Conservation (phyloP, 2,888 invertebrate species). For the Cryptosula pallasiana region DNA sequence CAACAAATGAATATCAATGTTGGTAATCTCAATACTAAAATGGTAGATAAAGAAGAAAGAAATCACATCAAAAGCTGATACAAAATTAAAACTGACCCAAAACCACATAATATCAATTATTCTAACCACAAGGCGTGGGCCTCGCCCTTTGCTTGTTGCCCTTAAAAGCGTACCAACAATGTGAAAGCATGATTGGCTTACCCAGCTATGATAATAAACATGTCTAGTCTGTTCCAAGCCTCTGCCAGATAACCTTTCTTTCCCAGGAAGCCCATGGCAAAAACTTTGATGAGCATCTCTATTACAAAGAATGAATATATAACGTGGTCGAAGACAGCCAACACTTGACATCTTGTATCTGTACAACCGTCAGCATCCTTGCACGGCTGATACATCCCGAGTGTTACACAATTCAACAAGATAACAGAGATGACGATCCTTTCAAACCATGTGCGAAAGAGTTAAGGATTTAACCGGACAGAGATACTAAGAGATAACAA, state of each 20-base stretch:
- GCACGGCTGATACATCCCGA: conserved; percentile 99
- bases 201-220: conserved; percentile 96
- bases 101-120: too few species aligned
- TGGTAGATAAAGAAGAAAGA: too few species aligned
- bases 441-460: conserved; percentile 84
- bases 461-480: conserved; percentile 62
- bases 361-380: conserved; percentile 66
- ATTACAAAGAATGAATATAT: conserved; percentile 97
- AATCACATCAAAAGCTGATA: too few species aligned
- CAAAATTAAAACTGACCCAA: too few species aligned
- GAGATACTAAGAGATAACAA: conserved; percentile 68
- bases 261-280: conserved; percentile 87
- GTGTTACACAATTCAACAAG: conserved; percentile 92
- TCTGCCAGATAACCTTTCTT: conserved; percentile 92
- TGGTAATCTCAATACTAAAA: too few species aligned
- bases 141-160: too few species aligned
- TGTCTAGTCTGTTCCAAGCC: conserved; percentile 97
- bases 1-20: too few species aligned
- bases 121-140: too few species aligned
- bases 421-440: conserved; percentile 96
- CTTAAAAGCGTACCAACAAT: too few species aligned
- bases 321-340: conserved; percentile 91
- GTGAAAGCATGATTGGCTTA: conserved; percentile 57
- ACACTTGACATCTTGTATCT: conserved; percentile 54
- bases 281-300: conserved; percentile 97